phyloP scores from a whole-genome alignment of 64 coral and sea anemone species.

The Actinia equina region DNA sequence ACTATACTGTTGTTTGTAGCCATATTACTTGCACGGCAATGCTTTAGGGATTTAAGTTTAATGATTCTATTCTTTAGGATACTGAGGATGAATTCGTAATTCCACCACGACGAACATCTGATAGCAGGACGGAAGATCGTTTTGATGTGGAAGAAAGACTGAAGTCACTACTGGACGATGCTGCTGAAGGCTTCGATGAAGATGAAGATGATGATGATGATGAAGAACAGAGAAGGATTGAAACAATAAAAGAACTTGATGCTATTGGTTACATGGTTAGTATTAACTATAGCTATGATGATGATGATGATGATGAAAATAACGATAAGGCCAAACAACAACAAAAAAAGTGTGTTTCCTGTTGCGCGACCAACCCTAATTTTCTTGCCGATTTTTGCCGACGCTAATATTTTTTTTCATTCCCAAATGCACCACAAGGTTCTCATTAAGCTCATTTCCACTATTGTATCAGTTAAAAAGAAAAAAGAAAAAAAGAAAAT shows the following conservation, averaged over 20 bases:
- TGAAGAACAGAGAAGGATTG: conserved; percentile 18
- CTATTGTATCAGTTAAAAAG: no score
- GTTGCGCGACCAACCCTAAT: no score
- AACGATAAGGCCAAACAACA: no score
- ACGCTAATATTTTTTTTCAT: no score
- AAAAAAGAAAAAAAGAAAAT: no score
- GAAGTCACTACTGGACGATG: conserved; percentile 71
- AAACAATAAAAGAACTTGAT: conserved; percentile 62
- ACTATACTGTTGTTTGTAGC: no score
- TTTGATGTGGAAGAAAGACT: conserved; percentile 77
- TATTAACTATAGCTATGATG: neutral
- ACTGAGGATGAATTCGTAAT: conserved; percentile 82
- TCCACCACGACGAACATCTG: conserved; percentile 37
- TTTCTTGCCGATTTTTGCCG: no score
- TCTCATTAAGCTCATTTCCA: no score
- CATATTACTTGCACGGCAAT: no score
- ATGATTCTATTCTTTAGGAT: conserved; percentile 34
- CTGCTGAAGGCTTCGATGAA: conserved; percentile 28
- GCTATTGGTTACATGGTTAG: conserved; percentile 98
- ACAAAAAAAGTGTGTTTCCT: no score
- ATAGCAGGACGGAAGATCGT: conserved; percentile 34
- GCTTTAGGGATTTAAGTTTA: no score
- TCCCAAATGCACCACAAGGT: no score
- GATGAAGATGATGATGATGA: conserved; percentile 46
- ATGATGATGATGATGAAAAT: neutral